Evolutionary conservation across 1,140 invertebrate species (phyloP).

Genomic region (Dryas iulia): DNA sequence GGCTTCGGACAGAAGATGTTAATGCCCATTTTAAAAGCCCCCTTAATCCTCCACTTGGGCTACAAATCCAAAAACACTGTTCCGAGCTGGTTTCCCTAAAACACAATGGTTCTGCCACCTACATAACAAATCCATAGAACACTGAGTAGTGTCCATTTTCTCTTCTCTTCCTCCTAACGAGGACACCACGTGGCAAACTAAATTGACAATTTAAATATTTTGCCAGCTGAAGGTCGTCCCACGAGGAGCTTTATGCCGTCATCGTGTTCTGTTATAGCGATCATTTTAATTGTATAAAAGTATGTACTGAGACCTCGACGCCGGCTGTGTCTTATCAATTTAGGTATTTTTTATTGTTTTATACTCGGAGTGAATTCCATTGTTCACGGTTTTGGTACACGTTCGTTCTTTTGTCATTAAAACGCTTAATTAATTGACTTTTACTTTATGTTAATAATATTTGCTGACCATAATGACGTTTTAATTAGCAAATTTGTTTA

Average conservation of each 20-base stretch:
- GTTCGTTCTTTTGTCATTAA: not conserved
- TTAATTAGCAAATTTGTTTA: too few relatives aligned
- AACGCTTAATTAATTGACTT: too few relatives aligned
- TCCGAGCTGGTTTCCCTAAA: too few relatives aligned
- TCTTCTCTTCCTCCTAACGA: too few relatives aligned
- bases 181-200: not conserved
- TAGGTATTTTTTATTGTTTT: constrained; percentile 3
- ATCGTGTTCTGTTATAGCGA: not conserved
- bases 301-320: not conserved
- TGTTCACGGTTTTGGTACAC: not conserved
- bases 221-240: not conserved
- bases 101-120: too few relatives aligned
- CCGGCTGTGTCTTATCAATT: not conserved
- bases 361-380: constrained; percentile 1
- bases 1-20: too few relatives aligned
- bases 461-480: too few relatives aligned
- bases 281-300: not conserved
- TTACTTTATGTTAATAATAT: too few relatives aligned
- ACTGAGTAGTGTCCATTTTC: not conserved
- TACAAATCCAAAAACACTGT: too few relatives aligned
- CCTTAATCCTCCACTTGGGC: too few relatives aligned
- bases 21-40: too few relatives aligned
- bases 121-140: too few relatives aligned
- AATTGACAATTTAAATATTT: not conserved
- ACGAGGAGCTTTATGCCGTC: not conserved